These are phyloP conservation scores for Limnephilus auricula DNA, from an alignment of 2,888 invertebrate species.

Conservation along the genomic window DNA sequence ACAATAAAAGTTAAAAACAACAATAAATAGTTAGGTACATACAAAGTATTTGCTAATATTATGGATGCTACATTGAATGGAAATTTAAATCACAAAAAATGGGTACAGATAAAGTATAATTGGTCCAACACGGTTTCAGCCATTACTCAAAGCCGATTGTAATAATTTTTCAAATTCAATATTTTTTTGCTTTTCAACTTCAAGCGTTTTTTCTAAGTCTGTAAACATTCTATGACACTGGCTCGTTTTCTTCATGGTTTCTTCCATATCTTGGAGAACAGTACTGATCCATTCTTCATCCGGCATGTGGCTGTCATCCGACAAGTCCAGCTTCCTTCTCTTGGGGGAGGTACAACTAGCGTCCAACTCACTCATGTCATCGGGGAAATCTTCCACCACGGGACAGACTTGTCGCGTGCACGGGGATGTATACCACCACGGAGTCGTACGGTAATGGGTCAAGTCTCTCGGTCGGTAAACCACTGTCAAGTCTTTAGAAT, in stretches of 20 bases:
- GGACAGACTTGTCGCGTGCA: slow-evolving; percentile 66
- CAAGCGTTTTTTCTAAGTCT: slow-evolving; percentile 75
- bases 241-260: slow-evolving; percentile 64
- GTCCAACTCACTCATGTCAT: slow-evolving; percentile 70
- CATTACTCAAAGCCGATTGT: slow-evolving; percentile 72
- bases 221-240: slow-evolving; percentile 72
- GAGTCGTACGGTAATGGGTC: slow-evolving; percentile 75
- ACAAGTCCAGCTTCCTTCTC: slow-evolving; percentile 52
- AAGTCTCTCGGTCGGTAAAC: slow-evolving; percentile 79
- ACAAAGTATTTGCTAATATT: not conserved
- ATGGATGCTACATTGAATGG: not conserved
- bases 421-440: slow-evolving; percentile 80
- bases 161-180: slow-evolving; percentile 75
- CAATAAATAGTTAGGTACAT: not conserved
- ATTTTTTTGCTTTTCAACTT: slow-evolving; percentile 74
- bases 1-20: not conserved
- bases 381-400: slow-evolving; percentile 71
- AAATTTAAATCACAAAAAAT: not conserved
- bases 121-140: slow-evolving; percentile 43
- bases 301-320: slow-evolving; percentile 57
- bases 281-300: slow-evolving; percentile 61
- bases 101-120: not conserved
- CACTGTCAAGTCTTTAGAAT: slow-evolving; percentile 69
- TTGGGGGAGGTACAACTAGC: slow-evolving; percentile 40
- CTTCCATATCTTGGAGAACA: slow-evolving; percentile 57